Evolutionary conservation across 92 coral and sea anemone genomes (phyloP).

Genomic region (Chrysogorgia sp.): DNA sequence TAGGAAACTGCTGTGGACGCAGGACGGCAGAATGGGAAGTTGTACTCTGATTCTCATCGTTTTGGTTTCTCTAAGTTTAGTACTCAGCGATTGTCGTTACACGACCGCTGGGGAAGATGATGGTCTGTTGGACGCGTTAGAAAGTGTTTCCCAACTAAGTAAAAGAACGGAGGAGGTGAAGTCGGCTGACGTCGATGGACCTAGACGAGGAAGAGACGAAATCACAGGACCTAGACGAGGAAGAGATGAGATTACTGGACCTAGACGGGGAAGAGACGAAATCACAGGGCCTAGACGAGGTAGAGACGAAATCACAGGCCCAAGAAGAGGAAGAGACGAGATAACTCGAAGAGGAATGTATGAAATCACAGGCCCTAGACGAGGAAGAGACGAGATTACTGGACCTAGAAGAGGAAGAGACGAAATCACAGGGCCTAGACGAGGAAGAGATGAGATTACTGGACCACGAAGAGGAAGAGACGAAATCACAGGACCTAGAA

Average conservation of each 20-base stretch:
- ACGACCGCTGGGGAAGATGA: neutral
- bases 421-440: slow-evolving; percentile 66
- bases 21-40: neutral
- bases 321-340: slow-evolving; percentile 70
- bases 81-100: slow-evolving; percentile 21
- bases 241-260: slow-evolving; percentile 30
- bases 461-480: slow-evolving; percentile 67
- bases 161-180: slow-evolving; percentile 53
- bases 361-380: slow-evolving; percentile 64
- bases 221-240: slow-evolving; percentile 38
- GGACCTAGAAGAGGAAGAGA: slow-evolving; percentile 80
- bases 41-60: neutral
- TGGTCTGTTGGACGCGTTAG: slow-evolving; percentile 31
- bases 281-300: slow-evolving; percentile 43
- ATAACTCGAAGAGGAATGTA: slow-evolving; percentile 68
- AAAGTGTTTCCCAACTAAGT: slow-evolving; percentile 39
- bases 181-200: slow-evolving; percentile 59
- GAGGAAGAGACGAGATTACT: slow-evolving; percentile 64
- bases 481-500: slow-evolving; percentile 64
- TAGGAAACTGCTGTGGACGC: neutral
- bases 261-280: slow-evolving; percentile 66
- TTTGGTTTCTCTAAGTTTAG: slow-evolving; percentile 31
- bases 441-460: slow-evolving; percentile 58
- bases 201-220: slow-evolving; percentile 55
- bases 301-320: slow-evolving; percentile 50